Percentiles rank a stretch among this genome's conserved stretches.
Conservation (phyloP, 2,797 vertebrate species). For the Rhodeus uyekii region DNA sequence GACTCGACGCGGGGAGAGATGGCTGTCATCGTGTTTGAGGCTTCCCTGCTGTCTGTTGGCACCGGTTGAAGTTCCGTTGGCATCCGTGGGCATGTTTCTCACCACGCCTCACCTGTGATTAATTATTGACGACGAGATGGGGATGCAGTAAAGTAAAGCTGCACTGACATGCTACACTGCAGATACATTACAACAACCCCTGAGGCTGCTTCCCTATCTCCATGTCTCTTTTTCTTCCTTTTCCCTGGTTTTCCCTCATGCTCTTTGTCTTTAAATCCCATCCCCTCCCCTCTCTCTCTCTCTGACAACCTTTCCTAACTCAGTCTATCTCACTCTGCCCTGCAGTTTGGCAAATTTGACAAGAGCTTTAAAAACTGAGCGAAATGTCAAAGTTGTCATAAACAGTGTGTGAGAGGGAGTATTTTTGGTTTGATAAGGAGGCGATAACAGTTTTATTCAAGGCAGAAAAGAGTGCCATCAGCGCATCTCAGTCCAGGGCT, state of each 20-base stretch:
- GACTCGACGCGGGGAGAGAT: slow-evolving; percentile 41
- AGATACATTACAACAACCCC: slow-evolving; percentile 42
- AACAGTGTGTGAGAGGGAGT: slow-evolving; percentile 42
- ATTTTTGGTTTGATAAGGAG: slow-evolving; percentile 54
- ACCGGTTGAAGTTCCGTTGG: slow-evolving; percentile 49
- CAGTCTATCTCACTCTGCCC: slow-evolving; percentile 28
- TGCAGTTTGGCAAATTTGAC: slow-evolving; percentile 49
- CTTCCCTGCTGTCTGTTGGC: slow-evolving; percentile 49
- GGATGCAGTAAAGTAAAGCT: slow-evolving; percentile 40
- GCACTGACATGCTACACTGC: slow-evolving; percentile 36
- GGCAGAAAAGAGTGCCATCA: slow-evolving; percentile 30
- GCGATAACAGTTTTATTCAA: slow-evolving; percentile 50
- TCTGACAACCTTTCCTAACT: slow-evolving; percentile 30
- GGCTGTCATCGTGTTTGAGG: slow-evolving; percentile 51
- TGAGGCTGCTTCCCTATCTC: slow-evolving; percentile 40
- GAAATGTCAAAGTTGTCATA: slow-evolving; percentile 60
- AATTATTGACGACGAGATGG: slow-evolving; percentile 57
- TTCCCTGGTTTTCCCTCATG: slow-evolving; percentile 17
- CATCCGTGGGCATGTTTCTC: slow-evolving; percentile 53
- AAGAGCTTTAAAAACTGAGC: slow-evolving; percentile 51
- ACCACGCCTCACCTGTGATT: slow-evolving; percentile 56
- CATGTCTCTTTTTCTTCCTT: slow-evolving; percentile 28
- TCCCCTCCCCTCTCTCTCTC: slow-evolving; percentile 7
- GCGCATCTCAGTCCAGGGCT: slow-evolving; percentile 9
- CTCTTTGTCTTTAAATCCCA: slow-evolving; percentile 27